phyloP scores from a whole-genome alignment of 2,888 invertebrate genomes.

The Agrilus mali region DNA sequence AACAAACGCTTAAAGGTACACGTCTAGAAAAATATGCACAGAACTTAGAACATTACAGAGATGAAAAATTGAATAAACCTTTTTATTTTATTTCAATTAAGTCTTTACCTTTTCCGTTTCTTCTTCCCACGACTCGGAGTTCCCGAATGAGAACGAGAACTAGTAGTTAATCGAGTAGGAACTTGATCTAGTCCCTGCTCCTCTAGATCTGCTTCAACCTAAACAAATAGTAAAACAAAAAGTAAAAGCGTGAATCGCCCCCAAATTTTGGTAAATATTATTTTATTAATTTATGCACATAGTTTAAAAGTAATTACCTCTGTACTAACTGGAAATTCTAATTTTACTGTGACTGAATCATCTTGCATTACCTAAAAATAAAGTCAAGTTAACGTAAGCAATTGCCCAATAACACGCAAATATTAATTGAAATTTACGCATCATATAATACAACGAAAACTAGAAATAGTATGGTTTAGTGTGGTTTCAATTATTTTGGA shows the following conservation, averaged over 20 bases:
- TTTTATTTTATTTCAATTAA: too few species aligned
- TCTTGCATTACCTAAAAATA: conserved; percentile 18
- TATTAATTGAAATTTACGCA: too few species aligned
- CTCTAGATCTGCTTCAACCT: conserved; percentile 47
- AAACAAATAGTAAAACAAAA: conserved; percentile 19
- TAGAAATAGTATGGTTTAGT: too few species aligned
- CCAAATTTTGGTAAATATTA: neutral
- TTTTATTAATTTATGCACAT: neutral
- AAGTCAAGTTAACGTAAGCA: neutral
- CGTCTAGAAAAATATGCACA: too few species aligned
- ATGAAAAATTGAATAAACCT: too few species aligned
- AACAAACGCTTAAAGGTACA: too few species aligned
- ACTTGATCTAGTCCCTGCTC: conserved; percentile 48
- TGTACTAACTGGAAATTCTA: conserved; percentile 21
- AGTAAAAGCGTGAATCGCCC: conserved; percentile 2
- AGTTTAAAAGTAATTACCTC: conserved; percentile 17
- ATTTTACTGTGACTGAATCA: conserved; percentile 17
- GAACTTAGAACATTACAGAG: too few species aligned
- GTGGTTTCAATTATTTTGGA: too few species aligned
- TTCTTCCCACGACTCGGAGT: conserved; percentile 27
- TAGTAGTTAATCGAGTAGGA: conserved; percentile 43
- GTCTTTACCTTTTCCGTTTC: too few species aligned
- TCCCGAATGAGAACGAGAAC: conserved; percentile 23
- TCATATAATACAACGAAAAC: too few species aligned
- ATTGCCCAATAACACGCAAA: too few species aligned